phyloP scores from a whole-genome alignment of 2,888 invertebrate species.

The Rhabditoides inermis region DNA sequence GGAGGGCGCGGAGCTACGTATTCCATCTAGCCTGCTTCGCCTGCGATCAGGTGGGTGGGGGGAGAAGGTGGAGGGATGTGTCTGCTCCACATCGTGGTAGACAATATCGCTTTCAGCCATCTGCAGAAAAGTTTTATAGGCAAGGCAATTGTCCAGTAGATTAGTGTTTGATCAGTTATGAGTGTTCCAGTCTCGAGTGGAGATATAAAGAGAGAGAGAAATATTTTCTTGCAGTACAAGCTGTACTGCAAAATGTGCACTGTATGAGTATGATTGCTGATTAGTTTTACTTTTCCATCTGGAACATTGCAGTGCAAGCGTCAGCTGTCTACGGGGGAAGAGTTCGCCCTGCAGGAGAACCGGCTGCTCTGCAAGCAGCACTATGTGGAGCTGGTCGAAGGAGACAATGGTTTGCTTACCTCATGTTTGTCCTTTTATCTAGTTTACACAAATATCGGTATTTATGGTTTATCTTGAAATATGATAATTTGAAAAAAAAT shows the following conservation, averaged over 20 bases:
- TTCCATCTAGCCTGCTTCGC: conserved; percentile 98
- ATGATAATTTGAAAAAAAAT: conserved; percentile 22
- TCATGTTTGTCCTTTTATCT: neutral
- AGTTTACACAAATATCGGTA: neutral
- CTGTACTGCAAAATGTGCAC: no score
- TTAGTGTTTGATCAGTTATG: no score
- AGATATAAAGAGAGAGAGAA: no score
- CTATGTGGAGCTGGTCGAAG: conserved; percentile 65
- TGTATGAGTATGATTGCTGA: no score
- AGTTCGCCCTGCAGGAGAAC: conserved; percentile 90
- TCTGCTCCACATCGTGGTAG: no score
- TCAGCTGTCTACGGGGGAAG: conserved; percentile 57
- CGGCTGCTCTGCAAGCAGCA: conserved; percentile 92
- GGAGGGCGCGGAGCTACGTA: conserved; percentile 83
- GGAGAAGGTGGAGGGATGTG: no score
- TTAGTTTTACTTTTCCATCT: no score
- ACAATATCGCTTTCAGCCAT: conserved; percentile 45
- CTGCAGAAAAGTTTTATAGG: neutral
- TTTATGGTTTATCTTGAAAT: neutral
- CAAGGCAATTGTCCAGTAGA: conserved; percentile 19
- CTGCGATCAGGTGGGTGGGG: conserved; percentile 88
- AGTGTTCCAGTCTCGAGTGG: no score
- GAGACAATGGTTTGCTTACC: conserved; percentile 39
- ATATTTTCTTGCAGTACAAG: no score
- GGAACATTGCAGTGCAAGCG: no score